Conservation (phyloP, 2,113 vertebrate species). For the Sisor rabdophorus region DNA sequence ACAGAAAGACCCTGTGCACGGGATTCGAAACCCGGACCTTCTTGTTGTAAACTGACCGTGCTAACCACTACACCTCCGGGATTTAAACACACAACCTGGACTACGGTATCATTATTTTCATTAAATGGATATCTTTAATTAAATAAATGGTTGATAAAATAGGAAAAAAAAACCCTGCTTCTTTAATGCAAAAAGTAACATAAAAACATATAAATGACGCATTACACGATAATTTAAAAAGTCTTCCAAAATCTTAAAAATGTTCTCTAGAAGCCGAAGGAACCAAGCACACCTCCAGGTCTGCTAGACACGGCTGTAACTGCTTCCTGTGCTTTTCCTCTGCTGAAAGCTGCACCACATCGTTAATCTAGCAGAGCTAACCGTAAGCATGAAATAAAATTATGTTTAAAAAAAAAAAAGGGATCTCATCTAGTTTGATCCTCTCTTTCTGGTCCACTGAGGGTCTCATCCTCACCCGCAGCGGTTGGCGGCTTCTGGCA, state of each 20-base stretch:
- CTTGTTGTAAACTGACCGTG: too few relatives aligned
- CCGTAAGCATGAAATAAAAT: constrained; percentile 25
- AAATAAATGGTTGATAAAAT: background rate
- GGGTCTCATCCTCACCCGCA: constrained; percentile 49
- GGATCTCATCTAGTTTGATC: constrained; percentile 38
- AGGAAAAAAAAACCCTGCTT: background rate
- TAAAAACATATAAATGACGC: too few relatives aligned
- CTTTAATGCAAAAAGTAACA: background rate
- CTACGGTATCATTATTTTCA: background rate
- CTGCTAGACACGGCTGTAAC: background rate
- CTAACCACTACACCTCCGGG: too few relatives aligned
- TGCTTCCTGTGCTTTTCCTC: background rate
- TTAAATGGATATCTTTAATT: background rate
- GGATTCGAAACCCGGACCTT: too few relatives aligned
- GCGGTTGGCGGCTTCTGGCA: constrained; percentile 63
- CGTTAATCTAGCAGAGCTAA: constrained; percentile 31
- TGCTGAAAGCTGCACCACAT: constrained; percentile 22
- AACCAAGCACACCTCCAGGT: background rate
- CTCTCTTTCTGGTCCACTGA: constrained; percentile 27
- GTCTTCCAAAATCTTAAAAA: background rate
- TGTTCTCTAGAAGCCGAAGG: background rate
- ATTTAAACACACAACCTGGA: too few relatives aligned
- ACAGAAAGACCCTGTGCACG: too few relatives aligned
- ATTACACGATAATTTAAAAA: too few relatives aligned
- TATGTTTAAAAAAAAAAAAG: constrained; percentile 13